A percentile compares a stretch with the other conserved stretches of the same genome.
These are phyloP conservation scores for Coelopa frigida DNA, from an alignment of 1,140 invertebrate genomes.

Conservation along the genomic window DNA sequence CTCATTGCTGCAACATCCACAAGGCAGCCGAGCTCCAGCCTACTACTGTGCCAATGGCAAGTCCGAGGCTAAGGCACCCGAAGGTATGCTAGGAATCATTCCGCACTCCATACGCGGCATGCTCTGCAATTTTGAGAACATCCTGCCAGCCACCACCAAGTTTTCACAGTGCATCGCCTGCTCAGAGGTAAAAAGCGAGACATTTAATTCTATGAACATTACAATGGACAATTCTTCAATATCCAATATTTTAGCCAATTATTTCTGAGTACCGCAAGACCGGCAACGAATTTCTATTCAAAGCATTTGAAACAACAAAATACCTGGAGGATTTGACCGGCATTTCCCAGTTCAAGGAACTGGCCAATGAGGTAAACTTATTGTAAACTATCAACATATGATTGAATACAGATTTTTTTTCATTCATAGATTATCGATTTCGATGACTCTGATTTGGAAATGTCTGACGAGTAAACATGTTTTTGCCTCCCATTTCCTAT, in stretches of 20 bases:
- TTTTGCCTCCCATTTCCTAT: too few species aligned
- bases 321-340: slow-evolving; percentile 86
- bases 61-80: slow-evolving; percentile 39
- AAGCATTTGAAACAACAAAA: slow-evolving; percentile 76
- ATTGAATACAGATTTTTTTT: slow-evolving; percentile 1
- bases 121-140: slow-evolving; percentile 69
- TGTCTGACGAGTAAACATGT: slow-evolving; percentile 32
- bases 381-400: background rate
- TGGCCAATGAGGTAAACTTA: slow-evolving; percentile 30
- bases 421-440: slow-evolving; percentile 38
- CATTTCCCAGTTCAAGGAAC: slow-evolving; percentile 53
- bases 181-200: slow-evolving; percentile 54
- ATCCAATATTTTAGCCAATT: slow-evolving; percentile 23
- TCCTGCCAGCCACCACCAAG: slow-evolving; percentile 72
- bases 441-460: slow-evolving; percentile 36
- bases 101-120: slow-evolving; percentile 94
- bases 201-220: too few species aligned
- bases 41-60: slow-evolving; percentile 42
- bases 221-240: too few species aligned
- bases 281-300: slow-evolving; percentile 71
- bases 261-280: slow-evolving; percentile 35
- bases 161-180: slow-evolving; percentile 92
- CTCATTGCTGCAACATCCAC: slow-evolving; percentile 77
- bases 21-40: slow-evolving; percentile 60
- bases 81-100: slow-evolving; percentile 71